These are phyloP conservation scores for Tapirus indicus DNA, from an alignment of 2,797 vertebrate species.

Conservation along the genomic window DNA sequence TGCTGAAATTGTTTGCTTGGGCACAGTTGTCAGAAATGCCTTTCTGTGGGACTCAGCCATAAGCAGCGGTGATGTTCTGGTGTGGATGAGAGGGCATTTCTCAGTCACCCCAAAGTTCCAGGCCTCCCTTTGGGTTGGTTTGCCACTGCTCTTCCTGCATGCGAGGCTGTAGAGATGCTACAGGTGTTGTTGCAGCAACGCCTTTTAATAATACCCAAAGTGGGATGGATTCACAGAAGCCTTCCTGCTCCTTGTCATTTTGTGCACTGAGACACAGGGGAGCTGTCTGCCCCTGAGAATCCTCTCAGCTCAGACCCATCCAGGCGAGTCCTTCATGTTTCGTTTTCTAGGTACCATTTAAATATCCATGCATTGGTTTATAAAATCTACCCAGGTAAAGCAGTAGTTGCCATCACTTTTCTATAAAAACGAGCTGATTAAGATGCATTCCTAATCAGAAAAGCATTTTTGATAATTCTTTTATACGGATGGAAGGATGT, in stretches of 20 bases:
- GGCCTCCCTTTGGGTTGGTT: too few relatives aligned
- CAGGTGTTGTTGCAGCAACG: fast-evolving
- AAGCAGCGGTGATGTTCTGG: background rate
- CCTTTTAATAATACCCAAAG: background rate
- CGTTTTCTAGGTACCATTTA: background rate
- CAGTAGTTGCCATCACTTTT: background rate
- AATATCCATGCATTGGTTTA: background rate
- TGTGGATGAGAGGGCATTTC: background rate
- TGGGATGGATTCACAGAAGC: background rate
- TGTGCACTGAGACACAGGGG: too few relatives aligned
- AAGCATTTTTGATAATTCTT: background rate
- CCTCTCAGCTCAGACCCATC: background rate
- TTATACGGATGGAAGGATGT: background rate
- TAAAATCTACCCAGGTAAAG: background rate
- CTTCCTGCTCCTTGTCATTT: background rate
- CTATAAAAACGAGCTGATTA: background rate
- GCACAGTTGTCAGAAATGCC: background rate
- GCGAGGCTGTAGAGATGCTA: background rate
- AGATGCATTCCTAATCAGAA: background rate
- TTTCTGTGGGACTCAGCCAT: background rate
- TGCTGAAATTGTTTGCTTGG: background rate
- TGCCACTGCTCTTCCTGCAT: background rate
- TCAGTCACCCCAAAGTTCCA: background rate
- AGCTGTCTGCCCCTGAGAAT: background rate
- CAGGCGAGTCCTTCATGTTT: background rate